A percentile compares a stretch with the other conserved stretches of the same genome.
Conservation (phyloP, 2,888 invertebrate genomes). For the Pristionchus arcanus region DNA sequence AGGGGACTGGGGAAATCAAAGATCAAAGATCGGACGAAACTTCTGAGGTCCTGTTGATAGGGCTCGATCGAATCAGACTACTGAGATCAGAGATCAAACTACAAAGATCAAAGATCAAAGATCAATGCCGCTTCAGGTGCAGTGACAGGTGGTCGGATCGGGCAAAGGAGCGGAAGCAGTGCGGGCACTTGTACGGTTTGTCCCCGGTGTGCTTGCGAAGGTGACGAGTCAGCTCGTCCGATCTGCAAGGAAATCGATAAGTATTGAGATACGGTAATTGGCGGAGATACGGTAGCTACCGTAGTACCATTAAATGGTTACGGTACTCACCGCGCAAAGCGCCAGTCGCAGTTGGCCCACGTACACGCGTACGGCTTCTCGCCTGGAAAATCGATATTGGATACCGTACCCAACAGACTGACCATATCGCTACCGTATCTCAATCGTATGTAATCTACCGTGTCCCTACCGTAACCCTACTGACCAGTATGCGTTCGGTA, state of each 20-base stretch:
- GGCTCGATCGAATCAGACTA: neutral
- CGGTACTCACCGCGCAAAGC: constrained; percentile 75
- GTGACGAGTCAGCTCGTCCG: constrained; percentile 73
- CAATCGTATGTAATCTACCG: neutral
- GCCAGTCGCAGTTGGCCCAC: constrained; percentile 77
- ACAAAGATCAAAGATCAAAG: constrained; percentile 24
- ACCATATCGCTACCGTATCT: neutral
- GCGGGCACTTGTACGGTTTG: constrained; percentile 85
- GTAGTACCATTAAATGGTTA: constrained; percentile 60
- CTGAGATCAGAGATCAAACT: neutral
- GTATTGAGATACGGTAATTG: neutral
- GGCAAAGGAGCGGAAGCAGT: constrained; percentile 85
- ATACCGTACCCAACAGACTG: too few relatives aligned
- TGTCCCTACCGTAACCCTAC: constrained; percentile 18
- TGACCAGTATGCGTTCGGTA: constrained; percentile 76
- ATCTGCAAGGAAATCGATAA: constrained; percentile 57
- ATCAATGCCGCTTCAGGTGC: constrained; percentile 70
- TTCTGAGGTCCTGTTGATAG: neutral
- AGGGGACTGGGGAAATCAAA: neutral
- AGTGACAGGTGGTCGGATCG: constrained; percentile 84
- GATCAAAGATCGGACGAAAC: neutral
- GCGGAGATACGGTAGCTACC: neutral
- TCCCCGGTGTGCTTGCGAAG: constrained; percentile 83
- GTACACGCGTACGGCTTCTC: constrained; percentile 78
- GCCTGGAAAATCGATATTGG: constrained; percentile 69